A percentile compares a stretch with the other conserved stretches of the same genome.
Conservation (phyloP, 2,797 vertebrate species). For the Myotis pilosus region DNA sequence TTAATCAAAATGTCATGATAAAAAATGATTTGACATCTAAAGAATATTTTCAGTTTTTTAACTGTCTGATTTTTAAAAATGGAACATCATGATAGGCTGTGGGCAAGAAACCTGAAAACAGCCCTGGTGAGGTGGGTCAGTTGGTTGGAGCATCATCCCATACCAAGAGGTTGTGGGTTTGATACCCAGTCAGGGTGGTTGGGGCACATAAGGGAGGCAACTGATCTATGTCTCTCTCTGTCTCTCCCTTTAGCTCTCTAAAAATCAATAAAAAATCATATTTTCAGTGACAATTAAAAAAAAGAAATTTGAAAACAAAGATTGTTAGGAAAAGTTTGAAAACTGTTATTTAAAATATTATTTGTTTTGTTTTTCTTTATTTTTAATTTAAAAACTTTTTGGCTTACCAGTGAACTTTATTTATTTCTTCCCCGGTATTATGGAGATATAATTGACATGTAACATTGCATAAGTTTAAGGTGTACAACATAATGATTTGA, state of each 20-base stretch:
- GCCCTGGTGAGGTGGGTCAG: background rate
- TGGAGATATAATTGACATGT: background rate
- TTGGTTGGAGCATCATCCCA: no score
- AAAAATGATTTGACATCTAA: slow-evolving; percentile 41
- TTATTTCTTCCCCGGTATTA: background rate
- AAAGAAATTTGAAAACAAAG: background rate
- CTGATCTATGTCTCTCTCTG: background rate
- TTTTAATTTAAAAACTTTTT: background rate
- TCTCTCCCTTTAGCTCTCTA: background rate
- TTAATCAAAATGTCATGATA: slow-evolving; percentile 55
- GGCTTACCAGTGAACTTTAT: background rate
- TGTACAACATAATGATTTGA: background rate
- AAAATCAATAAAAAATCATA: background rate
- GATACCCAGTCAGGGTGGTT: no score
- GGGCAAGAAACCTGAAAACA: background rate
- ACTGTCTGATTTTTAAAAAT: slow-evolving; percentile 49
- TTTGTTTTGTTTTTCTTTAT: background rate
- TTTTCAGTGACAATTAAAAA: background rate
- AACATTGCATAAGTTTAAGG: background rate
- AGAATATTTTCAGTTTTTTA: slow-evolving; percentile 53
- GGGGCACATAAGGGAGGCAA: background rate
- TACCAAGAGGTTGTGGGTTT: no score
- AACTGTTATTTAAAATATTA: background rate
- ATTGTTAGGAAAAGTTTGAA: slow-evolving; percentile 17
- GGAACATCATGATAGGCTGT: background rate